Evolutionary conservation across 2,113 vertebrate genomes (phyloP).

Genomic region (Neodontobutis hainanensis): DNA sequence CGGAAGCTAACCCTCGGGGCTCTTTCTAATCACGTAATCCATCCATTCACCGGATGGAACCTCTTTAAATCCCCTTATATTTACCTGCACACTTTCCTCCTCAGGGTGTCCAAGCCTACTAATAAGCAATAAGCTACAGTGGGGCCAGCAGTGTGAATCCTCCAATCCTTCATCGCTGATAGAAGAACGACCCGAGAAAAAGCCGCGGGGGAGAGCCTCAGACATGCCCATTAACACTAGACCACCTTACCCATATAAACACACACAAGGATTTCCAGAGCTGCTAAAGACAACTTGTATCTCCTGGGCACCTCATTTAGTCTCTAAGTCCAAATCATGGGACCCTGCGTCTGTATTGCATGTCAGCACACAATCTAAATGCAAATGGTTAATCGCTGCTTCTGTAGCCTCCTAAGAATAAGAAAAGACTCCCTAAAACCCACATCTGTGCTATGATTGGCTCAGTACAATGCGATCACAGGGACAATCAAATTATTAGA

Average conservation of each 20-base stretch:
- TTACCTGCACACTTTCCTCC: conserved; percentile 50
- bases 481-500: conserved; percentile 62
- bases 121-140: conserved; percentile 62
- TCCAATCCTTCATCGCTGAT: conserved; percentile 48
- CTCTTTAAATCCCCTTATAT: conserved; percentile 63
- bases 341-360: conserved; percentile 26
- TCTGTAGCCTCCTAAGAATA: conserved; percentile 41
- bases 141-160: conserved; percentile 44
- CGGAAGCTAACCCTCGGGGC: conserved; percentile 42
- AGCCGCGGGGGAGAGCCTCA: conserved; percentile 26
- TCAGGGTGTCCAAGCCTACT: conserved; percentile 44
- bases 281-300: conserved; percentile 18
- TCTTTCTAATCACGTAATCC: conserved; percentile 65
- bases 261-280: conserved; percentile 13
- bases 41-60: conserved; percentile 52
- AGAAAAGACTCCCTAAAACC: conserved; percentile 9
- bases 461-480: conserved; percentile 37
- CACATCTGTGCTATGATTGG: conserved; percentile 41
- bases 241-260: conserved; percentile 27
- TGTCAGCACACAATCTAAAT: conserved; percentile 71
- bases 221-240: conserved; percentile 44
- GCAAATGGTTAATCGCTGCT: conserved; percentile 66
- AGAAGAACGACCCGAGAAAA: conserved; percentile 24
- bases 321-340: conserved; percentile 19
- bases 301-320: background rate